Evolutionary conservation across 1,140 invertebrate genomes (phyloP).

Genomic region (Acromyrmex echinatior): DNA sequence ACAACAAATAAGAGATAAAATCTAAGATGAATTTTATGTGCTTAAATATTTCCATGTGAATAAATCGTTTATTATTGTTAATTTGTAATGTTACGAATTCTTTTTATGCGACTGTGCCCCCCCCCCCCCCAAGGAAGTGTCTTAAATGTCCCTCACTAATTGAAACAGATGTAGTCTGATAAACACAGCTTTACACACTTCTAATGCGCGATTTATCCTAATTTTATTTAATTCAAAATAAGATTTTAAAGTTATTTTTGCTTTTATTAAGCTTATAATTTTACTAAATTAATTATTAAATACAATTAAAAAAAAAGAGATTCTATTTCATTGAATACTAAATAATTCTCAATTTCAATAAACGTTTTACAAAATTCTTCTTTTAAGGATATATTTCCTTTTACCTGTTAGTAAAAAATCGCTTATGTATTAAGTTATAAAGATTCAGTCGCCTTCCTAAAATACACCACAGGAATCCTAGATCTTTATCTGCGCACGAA

Average conservation of each 20-base stretch:
- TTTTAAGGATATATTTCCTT: not conserved
- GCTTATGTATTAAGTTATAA: not conserved
- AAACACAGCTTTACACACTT: not conserved
- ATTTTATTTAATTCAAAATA: not conserved
- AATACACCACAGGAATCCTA: slow-evolving; percentile 4
- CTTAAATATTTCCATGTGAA: too few relatives aligned
- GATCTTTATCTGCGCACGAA: slow-evolving; percentile 53
- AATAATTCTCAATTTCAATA: not conserved
- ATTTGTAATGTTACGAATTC: not conserved
- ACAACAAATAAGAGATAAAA: too few relatives aligned
- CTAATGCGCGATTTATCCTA: not conserved
- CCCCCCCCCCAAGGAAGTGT: not conserved
- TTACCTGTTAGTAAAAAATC: not conserved
- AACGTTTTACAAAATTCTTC: not conserved
- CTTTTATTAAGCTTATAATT: not conserved
- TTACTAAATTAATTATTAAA: not conserved
- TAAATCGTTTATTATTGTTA: not conserved
- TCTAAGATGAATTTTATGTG: too few relatives aligned
- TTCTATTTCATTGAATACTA: not conserved
- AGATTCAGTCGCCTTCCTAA: not conserved
- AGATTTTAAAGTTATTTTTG: not conserved
- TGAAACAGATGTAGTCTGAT: not conserved
- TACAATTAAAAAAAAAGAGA: not conserved
- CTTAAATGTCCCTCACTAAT: not conserved
- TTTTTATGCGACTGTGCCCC: not conserved